Conservation (phyloP, 1,140 invertebrate species). For the Andrena cerasifolii region DNA sequence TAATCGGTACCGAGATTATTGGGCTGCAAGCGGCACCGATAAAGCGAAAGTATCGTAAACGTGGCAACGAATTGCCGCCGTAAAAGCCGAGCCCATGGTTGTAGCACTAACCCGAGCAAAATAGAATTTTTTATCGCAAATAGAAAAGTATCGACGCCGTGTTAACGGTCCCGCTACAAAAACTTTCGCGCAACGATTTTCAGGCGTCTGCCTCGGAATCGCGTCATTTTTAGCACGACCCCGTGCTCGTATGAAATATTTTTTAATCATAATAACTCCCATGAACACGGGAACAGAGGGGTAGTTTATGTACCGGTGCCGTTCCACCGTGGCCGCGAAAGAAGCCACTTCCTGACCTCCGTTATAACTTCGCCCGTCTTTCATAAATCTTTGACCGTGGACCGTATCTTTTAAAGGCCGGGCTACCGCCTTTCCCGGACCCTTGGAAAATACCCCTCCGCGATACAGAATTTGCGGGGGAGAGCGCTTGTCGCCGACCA, state of each 20-base stretch:
- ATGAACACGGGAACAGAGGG: not conserved
- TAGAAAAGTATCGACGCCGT: not conserved
- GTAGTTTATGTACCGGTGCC: constrained; percentile 35
- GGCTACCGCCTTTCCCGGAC: constrained; percentile 28
- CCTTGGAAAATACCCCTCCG: constrained; percentile 32
- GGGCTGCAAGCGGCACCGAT: too few species aligned
- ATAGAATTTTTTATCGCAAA: not conserved
- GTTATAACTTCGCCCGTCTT: constrained; percentile 37
- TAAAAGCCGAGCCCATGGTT: not conserved
- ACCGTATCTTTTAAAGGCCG: constrained; percentile 40
- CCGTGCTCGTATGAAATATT: not conserved
- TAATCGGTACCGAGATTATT: too few species aligned
- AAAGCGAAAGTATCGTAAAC: too few species aligned
- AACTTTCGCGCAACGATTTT: not conserved
- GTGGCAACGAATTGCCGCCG: not conserved
- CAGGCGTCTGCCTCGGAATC: not conserved
- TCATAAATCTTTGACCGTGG: constrained; percentile 45
- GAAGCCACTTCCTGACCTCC: constrained; percentile 45
- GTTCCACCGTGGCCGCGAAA: constrained; percentile 6
- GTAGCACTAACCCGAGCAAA: not conserved
- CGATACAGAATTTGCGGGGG: constrained; percentile 38
- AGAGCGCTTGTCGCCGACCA: too few species aligned
- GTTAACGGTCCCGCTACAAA: not conserved
- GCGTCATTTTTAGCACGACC: not conserved
- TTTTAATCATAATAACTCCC: constrained; percentile 38